Evolutionary conservation across 2,888 invertebrate genomes (phyloP), one percentile per base, ranked within the genome.

Genomic region (Torymus auratus): DNA sequence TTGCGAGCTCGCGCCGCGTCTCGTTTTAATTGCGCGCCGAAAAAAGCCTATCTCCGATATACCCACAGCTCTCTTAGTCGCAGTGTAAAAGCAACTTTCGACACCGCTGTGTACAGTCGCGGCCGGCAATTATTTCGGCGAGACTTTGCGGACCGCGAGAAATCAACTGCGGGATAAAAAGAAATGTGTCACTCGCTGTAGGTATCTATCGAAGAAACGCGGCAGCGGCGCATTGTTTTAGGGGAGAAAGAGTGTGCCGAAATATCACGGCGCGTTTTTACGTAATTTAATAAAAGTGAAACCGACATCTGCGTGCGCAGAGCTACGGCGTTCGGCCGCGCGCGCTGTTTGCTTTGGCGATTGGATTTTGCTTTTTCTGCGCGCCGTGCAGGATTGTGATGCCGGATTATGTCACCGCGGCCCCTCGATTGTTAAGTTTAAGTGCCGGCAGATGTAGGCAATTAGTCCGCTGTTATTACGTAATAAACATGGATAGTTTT

Each of bases 281-380:
- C 68, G 68, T 68, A 75, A 75, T 67, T 64, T 58, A 58, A 65
- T 65, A 50, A 74, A 65, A 65, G 64, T 56, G 73, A 73, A 73
- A 73, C 55, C 13, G 41, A 41, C 41, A 41, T 41, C 41, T 41
- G 41, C 41, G 41, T 41, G 41, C 41, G 41, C 41, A 41, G 41
- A 41, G n/a, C n/a, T n/a, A n/a, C n/a, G 41, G 41, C 41, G 41
- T 15, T 12, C 58, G 53, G 10, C 4, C 12, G n/a, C n/a, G 56
- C 1, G 41, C 41, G 50, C n/a, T 58, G 58, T 73, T 73, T 23
- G 28, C 60, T 72, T 53, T 53, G 15, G 55, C 41, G 41, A 41
- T 73, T 73, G 64, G 11, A 10, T 4, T 23, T 14, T 15, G 28
- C 11, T 20, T 60, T 50, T 70, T 60, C 56, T 56, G 5, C n/a